phyloP scores from a whole-genome alignment of 37 sponge, comb jelly and placozoan species.

The Axinella damicornis region DNA sequence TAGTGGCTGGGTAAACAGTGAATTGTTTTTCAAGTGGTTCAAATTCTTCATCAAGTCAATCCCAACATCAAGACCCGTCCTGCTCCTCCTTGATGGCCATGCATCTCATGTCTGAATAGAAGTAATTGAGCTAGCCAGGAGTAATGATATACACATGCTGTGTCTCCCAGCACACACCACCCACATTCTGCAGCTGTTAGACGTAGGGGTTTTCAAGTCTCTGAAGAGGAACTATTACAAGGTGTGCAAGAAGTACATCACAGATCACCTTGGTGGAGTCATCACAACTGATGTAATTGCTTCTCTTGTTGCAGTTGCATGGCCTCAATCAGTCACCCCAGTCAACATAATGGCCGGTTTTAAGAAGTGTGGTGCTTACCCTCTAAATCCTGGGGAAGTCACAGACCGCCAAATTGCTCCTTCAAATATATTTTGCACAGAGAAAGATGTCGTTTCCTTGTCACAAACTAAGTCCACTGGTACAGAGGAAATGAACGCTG shows the following conservation, averaged over 20 bases:
- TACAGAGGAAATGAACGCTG: not conserved
- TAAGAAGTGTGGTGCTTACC: slow-evolving; percentile 61
- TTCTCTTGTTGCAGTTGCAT: slow-evolving; percentile 25
- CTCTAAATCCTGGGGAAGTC: slow-evolving; percentile 64
- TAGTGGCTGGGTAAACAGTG: too few species aligned
- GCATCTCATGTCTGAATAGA: slow-evolving; percentile 49
- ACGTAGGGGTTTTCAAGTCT: slow-evolving; percentile 58
- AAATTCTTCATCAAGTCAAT: too few species aligned
- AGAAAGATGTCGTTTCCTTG: not conserved
- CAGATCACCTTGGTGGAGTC: slow-evolving; percentile 38
- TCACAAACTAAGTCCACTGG: not conserved
- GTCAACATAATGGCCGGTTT: slow-evolving; percentile 22
- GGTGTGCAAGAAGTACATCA: slow-evolving; percentile 40
- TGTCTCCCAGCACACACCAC: slow-evolving; percentile 63
- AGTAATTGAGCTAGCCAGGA: slow-evolving; percentile 49
- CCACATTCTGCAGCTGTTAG: slow-evolving; percentile 66
- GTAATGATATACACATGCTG: slow-evolving; percentile 56
- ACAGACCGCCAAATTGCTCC: slow-evolving; percentile 63
- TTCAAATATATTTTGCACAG: slow-evolving; percentile 55
- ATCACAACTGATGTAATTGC: slow-evolving; percentile 50
- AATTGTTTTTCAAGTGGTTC: too few species aligned
- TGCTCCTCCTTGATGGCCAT: slow-evolving; percentile 59
- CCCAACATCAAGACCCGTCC: too few species aligned
- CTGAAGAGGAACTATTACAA: slow-evolving; percentile 36
- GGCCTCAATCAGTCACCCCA: not conserved